These are phyloP conservation scores for Heliopora coerulea DNA, from an alignment of 92 coral and sea anemone species.

Conservation along the genomic window DNA sequence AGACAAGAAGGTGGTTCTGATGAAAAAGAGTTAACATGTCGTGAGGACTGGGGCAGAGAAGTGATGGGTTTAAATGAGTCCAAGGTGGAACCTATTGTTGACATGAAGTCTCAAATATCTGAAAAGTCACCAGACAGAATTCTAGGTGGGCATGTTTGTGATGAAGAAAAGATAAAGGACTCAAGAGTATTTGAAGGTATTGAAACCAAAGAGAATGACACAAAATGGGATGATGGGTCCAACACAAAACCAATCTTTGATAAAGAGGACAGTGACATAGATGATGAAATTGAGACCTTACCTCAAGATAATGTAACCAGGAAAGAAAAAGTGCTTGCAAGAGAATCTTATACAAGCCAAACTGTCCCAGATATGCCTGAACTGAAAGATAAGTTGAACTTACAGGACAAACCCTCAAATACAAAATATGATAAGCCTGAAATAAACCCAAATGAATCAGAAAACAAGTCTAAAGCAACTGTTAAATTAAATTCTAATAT, in stretches of 20 bases:
- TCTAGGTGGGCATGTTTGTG: not conserved
- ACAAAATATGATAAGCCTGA: not conserved
- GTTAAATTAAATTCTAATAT: not conserved
- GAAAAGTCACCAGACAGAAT: not conserved
- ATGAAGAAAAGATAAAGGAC: not conserved
- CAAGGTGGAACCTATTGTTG: not conserved
- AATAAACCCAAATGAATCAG: not conserved
- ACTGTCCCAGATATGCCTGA: too few relatives aligned
- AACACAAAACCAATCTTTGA: too few relatives aligned
- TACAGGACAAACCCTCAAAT: too few relatives aligned
- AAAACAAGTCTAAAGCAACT: slow-evolving; percentile 11
- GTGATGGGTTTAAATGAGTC: not conserved
- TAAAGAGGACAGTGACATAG: too few relatives aligned
- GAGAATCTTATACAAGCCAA: too few relatives aligned
- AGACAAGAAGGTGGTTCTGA: not conserved
- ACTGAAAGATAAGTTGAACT: slow-evolving; percentile 15
- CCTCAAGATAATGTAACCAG: not conserved
- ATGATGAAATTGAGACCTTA: too few relatives aligned
- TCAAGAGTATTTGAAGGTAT: not conserved
- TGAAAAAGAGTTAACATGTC: not conserved
- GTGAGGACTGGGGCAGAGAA: not conserved
- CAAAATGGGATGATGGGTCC: too few relatives aligned
- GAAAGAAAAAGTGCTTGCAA: not conserved
- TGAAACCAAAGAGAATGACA: too few relatives aligned
- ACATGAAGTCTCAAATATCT: not conserved